These are phyloP conservation scores for Semnornis frantzii DNA, from an alignment of 2,113 vertebrate species.

Conservation along the genomic window DNA sequence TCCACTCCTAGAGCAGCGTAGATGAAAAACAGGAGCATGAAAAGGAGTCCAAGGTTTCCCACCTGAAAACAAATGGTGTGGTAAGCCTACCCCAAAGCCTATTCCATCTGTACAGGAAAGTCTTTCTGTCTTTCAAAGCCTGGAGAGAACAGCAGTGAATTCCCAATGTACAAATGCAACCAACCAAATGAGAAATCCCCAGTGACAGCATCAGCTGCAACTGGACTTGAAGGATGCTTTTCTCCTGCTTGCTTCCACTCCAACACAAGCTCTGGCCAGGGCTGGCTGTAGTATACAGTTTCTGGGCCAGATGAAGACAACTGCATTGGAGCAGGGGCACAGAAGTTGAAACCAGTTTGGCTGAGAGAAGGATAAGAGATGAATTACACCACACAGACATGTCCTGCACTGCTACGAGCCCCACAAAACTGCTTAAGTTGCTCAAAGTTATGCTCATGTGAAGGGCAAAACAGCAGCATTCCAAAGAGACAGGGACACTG, in stretches of 20 bases:
- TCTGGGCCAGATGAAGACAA: neutral
- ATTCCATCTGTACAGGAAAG: neutral
- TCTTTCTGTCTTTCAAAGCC: neutral
- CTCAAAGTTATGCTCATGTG: neutral
- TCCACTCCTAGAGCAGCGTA: conserved; percentile 97
- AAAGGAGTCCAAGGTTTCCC: conserved; percentile 97
- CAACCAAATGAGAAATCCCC: neutral
- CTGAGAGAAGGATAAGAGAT: neutral
- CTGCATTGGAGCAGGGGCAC: neutral
- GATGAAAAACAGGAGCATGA: conserved; percentile 99
- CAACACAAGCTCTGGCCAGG: neutral
- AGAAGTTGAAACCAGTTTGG: neutral
- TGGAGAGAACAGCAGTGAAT: neutral
- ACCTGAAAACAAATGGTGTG: conserved; percentile 78
- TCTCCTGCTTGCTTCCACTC: neutral
- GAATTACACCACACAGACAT: neutral
- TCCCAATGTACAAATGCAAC: neutral
- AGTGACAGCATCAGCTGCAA: neutral
- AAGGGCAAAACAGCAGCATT: neutral
- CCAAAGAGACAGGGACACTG: neutral
- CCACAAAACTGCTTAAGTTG: neutral
- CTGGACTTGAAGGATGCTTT: neutral
- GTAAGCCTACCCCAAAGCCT: conserved; percentile 1
- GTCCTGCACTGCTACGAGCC: neutral
- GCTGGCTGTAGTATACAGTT: neutral